Conservation (phyloP, 2,888 invertebrate genomes). For the Hyppa rectilinea region DNA sequence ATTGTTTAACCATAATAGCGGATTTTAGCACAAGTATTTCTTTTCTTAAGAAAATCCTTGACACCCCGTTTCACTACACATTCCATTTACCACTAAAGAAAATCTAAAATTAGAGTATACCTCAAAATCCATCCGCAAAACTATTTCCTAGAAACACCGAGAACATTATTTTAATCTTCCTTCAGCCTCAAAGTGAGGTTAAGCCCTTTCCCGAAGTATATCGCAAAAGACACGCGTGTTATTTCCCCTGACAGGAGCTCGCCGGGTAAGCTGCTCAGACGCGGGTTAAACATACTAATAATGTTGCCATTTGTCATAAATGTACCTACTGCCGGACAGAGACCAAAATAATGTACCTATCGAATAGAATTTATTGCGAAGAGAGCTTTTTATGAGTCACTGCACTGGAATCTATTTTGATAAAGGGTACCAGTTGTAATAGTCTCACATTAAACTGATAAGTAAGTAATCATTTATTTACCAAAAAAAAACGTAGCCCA, state of each 20-base stretch:
- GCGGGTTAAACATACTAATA: constrained; percentile 31
- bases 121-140: not conserved
- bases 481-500: too few relatives aligned
- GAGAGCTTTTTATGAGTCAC: constrained; percentile 10
- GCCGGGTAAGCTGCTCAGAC: constrained; percentile 32
- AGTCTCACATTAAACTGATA: too few relatives aligned
- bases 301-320: constrained; percentile 48
- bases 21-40: not conserved
- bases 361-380: constrained; percentile 22
- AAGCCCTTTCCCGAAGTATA: constrained; percentile 23
- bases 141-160: constrained; percentile 11
- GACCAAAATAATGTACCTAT: constrained; percentile 26
- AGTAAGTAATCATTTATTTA: too few relatives aligned
- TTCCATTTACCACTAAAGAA: not conserved
- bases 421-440: not conserved
- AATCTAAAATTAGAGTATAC: not conserved
- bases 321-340: constrained; percentile 30
- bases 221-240: constrained; percentile 30
- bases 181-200: constrained; percentile 23
- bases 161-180: constrained; percentile 34
- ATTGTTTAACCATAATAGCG: not conserved
- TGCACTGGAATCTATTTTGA: constrained; percentile 10
- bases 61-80: not conserved
- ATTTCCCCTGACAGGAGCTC: constrained; percentile 42
- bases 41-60: not conserved